Base-by-base conservation (phyloP, 1,140 invertebrate genomes). In the Lasaia peninsularis region DNA sequence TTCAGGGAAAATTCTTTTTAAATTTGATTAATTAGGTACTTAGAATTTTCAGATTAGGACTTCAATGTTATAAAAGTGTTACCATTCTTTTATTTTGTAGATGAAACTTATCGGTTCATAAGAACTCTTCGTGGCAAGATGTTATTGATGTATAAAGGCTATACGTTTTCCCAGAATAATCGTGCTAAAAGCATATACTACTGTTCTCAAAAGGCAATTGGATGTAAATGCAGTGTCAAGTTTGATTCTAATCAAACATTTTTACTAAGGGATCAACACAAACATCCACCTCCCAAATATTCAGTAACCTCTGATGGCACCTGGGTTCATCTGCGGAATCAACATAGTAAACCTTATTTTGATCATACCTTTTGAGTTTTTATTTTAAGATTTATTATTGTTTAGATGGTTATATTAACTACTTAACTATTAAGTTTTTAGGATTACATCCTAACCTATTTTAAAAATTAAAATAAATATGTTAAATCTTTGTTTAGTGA, bases 241-340 rank as follows among this genome's bases (percentile, higher is more conserved):
- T 40, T 82, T 40, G 59, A 60, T 12, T 35, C 24, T 2, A 37
- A 51, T 16, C 74, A 71, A 14, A 69, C 81, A 11, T 24, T 66
- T 12, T 48, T 52, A 0, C 44, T 62, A 3, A 58, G 56, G 24
- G 63, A 60, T 6, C 12, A 58, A 6, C 76, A 81, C 50, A 67
- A 53, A 24, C 78, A 81, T 56, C 31, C 21, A 8, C 72, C 72
- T 2, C 78, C 78, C 1, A 68, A 59, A 53, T 81, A 81, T 49
- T 37, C 52, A 3, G 28, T 70, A 4, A 69, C 57, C 11, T 35
- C 28, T 4, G 37, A 65, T 31, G 67, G 69, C 9, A 63, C 52
- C 1, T 75, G 70, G 20, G 31, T 51, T 5, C 61, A 61, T 32
- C 9, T 67, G 7, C 64, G 50, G 7, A 59, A 57, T 9, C 62